Base-by-base conservation (phyloP, 2,113 vertebrate genomes). In the Cynoglossus semilaevis region DNA sequence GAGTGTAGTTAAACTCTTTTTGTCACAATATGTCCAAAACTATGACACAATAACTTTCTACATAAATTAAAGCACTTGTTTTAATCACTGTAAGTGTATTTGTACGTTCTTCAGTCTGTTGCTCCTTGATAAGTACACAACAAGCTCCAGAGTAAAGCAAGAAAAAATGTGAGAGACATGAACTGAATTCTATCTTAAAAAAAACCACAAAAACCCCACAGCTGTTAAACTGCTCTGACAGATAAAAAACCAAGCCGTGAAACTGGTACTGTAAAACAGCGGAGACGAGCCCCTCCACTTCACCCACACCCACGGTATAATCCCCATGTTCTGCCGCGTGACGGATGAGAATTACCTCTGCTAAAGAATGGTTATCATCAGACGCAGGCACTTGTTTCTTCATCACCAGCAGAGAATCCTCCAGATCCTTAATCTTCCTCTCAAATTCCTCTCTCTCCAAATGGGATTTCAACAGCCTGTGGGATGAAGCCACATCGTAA, bases 401-500 rank as follows among this genome's bases (percentile, higher is more conserved):
- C 42, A 87, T 51, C 0, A 70, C 46, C 0, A 81, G 51, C 12
- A 89, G 79, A 0, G 86, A 87, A 0, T 92, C 89, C 5, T 77
- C 82, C 48, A 91, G 83, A 70, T 93, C 91, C 73, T 82, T 87
- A 58, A 94, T 78, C 69, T 94, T 87, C 12, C 89, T 88, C 64
- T 97, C 92, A 3, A 90, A 87, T 38, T 93, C 91, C 13, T 93
- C 91, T 58, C 92, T 94, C 79, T 95, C 93, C 82, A 87, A 81
- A 57, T 85, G 89, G 46, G 92, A 91, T 83, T 93, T 92, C 74
- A 92, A 71, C 16, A 98, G 87, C 78, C 96, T 98, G 80, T 37
- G 36, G 47, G 29, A 4, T 51, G 9, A 69, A 11, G 58, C 46
- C 1, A 40, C 19, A 63, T 13, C 19, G 19, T 64, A 35, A 47